phyloP scores from a whole-genome alignment of 2,888 invertebrate species.

The Ochlodes sylvanus region DNA sequence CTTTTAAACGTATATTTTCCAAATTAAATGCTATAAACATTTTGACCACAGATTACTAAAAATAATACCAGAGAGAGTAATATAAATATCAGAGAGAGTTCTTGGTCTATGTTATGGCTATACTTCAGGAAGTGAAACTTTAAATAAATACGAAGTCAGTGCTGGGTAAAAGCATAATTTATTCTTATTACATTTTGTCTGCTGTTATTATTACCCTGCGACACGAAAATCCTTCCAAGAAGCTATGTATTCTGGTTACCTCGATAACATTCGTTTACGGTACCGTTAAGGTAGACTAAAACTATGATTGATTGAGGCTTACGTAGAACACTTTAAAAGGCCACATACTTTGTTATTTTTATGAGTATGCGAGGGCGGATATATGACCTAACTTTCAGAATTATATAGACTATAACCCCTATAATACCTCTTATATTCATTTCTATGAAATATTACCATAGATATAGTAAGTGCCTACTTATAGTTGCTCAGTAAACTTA shows the following conservation, averaged over 20 bases:
- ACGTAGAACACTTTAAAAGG: constrained; percentile 65
- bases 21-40: no score
- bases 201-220: not conserved
- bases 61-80: no score
- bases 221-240: not conserved
- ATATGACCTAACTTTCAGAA: constrained; percentile 1
- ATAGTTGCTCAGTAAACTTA: no score
- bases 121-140: not conserved
- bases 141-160: constrained; percentile 1
- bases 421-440: not conserved
- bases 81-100: no score
- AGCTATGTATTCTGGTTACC: constrained; percentile 8
- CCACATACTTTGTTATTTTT: constrained; percentile 18
- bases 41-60: no score
- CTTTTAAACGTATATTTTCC: no score
- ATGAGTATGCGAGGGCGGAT: not conserved
- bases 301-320: constrained; percentile 73
- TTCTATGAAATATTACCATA: not conserved
- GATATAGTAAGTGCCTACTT: not conserved
- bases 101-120: not conserved
- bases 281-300: constrained; percentile 67
- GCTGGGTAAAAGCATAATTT: constrained; percentile 2
- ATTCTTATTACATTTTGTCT: constrained; percentile 7
- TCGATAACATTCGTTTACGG: constrained; percentile 64
- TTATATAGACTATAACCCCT: not conserved